A percentile compares a stretch with the other conserved stretches of the same genome.
phyloP scores from a whole-genome alignment of 2,113 vertebrate genomes.

The Noctilio leporinus region DNA sequence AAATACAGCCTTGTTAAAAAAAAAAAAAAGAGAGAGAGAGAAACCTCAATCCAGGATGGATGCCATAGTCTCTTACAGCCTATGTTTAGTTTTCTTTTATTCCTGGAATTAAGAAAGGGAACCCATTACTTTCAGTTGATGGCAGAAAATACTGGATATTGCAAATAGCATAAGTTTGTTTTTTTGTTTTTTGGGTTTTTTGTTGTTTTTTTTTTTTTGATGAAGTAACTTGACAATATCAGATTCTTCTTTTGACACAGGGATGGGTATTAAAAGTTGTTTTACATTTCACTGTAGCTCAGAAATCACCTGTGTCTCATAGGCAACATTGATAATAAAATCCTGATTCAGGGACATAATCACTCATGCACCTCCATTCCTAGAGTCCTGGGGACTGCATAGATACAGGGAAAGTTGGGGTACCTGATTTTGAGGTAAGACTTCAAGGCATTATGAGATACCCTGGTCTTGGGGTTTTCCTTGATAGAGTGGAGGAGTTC shows the following conservation, averaged over 20 bases:
- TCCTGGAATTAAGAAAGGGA: not conserved
- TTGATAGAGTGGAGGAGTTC: not conserved
- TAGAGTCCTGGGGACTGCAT: not conserved
- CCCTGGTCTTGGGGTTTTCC: not conserved
- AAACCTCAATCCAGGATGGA: not conserved
- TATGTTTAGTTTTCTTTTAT: not conserved
- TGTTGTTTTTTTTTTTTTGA: not conserved
- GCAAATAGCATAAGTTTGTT: not conserved
- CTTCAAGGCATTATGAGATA: not conserved
- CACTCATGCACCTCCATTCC: not conserved
- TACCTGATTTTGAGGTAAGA: not conserved
- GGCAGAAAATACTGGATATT: not conserved
- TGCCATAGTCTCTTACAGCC: not conserved
- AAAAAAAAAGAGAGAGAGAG: not conserved
- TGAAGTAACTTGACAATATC: not conserved
- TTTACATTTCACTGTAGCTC: not conserved
- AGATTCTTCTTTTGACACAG: not conserved
- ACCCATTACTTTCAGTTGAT: not conserved
- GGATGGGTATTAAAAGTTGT: not conserved
- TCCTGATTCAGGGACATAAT: not conserved
- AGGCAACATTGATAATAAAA: not conserved
- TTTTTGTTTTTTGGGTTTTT: too few relatives aligned
- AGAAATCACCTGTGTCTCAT: not conserved
- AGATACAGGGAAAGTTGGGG: not conserved
- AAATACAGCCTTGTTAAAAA: not conserved